Percentiles rank a stretch among this genome's conserved stretches.
Conservation (phyloP, 2,888 invertebrate genomes). For the Schrankia costaestrigalis region DNA sequence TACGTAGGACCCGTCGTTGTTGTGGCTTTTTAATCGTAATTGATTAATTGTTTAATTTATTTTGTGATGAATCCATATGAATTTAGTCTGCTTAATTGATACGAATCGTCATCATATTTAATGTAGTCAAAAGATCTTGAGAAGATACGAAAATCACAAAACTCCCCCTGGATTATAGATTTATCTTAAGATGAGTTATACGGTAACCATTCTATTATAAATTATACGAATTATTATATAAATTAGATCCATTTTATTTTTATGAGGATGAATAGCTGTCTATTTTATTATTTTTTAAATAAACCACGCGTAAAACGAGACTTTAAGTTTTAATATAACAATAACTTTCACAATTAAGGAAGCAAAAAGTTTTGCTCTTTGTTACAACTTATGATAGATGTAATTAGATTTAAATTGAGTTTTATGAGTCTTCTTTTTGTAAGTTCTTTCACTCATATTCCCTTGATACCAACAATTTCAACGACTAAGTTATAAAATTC, state of each 20-base stretch:
- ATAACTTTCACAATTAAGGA: slow-evolving; percentile 3
- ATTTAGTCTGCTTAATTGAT: slow-evolving; percentile 6
- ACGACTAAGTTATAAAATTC: no score
- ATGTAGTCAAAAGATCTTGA: no score
- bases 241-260: no score
- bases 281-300: no score
- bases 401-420: slow-evolving; percentile 7
- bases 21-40: no score
- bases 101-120: slow-evolving; percentile 6
- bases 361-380: slow-evolving; percentile 5
- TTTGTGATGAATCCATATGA: neutral
- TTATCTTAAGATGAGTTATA: no score
- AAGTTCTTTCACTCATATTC: slow-evolving; percentile 5
- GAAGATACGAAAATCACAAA: no score
- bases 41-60: neutral
- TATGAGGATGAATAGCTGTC: no score
- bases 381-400: slow-evolving; percentile 6
- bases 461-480: neutral
- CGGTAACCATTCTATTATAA: no score
- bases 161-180: no score
- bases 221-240: no score
- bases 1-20: no score
- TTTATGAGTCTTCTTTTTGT: slow-evolving; percentile 5
- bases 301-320: neutral
- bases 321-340: slow-evolving; percentile 4